These are phyloP conservation scores for Drosophila neocordata DNA, from an alignment of 1,140 invertebrate genomes.

Conservation along the genomic window DNA sequence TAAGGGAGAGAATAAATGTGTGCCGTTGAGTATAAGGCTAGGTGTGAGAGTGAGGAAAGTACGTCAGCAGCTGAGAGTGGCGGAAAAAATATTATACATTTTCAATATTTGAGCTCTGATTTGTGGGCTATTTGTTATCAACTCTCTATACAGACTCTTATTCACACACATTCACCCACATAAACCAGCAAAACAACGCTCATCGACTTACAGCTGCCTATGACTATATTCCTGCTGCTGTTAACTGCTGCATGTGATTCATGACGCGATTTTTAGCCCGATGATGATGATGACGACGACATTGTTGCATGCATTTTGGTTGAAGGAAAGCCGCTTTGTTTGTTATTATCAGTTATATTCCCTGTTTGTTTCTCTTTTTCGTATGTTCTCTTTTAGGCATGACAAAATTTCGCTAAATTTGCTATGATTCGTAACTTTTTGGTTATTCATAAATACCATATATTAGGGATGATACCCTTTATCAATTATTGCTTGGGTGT, in stretches of 20 bases:
- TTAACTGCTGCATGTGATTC: constrained; percentile 54
- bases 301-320: constrained; percentile 21
- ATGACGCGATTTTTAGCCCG: constrained; percentile 46
- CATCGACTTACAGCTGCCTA: constrained; percentile 39
- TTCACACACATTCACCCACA: constrained; percentile 31
- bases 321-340: not conserved
- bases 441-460: constrained; percentile 35
- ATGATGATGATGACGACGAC: constrained; percentile 30
- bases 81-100: constrained; percentile 29
- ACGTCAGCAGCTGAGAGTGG: constrained; percentile 57
- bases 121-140: constrained; percentile 37
- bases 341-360: not conserved
- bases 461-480: constrained; percentile 35
- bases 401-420: constrained; percentile 56
- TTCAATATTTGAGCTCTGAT: constrained; percentile 56
- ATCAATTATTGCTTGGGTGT: constrained; percentile 45
- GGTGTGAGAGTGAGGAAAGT: constrained; percentile 28
- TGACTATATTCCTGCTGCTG: constrained; percentile 9
- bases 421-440: not conserved
- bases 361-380: not conserved
- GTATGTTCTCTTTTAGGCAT: constrained; percentile 15
- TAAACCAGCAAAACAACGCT: constrained; percentile 19
- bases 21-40: not conserved
- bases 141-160: constrained; percentile 20
- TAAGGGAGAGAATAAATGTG: not conserved